Conservation (phyloP, 92 coral and sea anemone genomes). For the Pocillopora grandis region DNA sequence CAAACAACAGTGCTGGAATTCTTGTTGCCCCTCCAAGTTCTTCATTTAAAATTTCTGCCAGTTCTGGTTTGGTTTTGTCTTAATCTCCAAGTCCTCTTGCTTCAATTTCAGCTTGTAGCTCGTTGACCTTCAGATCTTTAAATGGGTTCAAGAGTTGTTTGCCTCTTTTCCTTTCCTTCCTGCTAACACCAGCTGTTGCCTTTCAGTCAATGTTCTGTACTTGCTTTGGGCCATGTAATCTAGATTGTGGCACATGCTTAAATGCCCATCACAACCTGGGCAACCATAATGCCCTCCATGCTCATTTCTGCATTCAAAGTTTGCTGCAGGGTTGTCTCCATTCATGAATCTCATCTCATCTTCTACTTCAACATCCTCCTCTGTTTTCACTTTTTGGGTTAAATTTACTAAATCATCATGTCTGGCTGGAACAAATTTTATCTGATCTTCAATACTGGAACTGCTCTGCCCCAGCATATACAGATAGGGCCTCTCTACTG, state of each 20-base stretch:
- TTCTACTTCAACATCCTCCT: conserved; percentile 16
- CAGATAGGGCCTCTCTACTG: conserved; percentile 58
- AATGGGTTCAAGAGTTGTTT: conserved; percentile 19
- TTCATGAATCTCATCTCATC: conserved; percentile 55
- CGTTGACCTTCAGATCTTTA: conserved; percentile 41
- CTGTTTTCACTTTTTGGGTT: conserved; percentile 11
- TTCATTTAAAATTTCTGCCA: conserved; percentile 2
- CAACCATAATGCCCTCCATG: conserved; percentile 62
- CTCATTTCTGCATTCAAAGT: conserved; percentile 57
- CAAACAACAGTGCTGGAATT: conserved; percentile 48
- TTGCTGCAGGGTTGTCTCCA: conserved; percentile 51
- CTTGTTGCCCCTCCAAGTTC: conserved; percentile 51
- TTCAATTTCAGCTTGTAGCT: conserved; percentile 26
- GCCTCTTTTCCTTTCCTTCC: conserved; percentile 21
- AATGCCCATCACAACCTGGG: conserved; percentile 43
- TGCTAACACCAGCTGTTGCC: conserved; percentile 25
- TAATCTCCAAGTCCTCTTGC: conserved; percentile 13
- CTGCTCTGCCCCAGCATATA: conserved; percentile 55
- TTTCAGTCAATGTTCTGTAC: conserved; percentile 39
- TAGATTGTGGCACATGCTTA: conserved; percentile 30
- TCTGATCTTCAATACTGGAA: conserved; percentile 61
- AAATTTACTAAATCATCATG: conserved; percentile 50
- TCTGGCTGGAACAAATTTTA: conserved; percentile 41
- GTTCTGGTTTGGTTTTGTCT: too few species aligned
- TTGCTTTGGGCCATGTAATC: conserved; percentile 30